Percentiles rank a stretch among this genome's conserved stretches.
Evolutionary conservation across 2,888 invertebrate species (phyloP).

Genomic region (Sesia apiformis): DNA sequence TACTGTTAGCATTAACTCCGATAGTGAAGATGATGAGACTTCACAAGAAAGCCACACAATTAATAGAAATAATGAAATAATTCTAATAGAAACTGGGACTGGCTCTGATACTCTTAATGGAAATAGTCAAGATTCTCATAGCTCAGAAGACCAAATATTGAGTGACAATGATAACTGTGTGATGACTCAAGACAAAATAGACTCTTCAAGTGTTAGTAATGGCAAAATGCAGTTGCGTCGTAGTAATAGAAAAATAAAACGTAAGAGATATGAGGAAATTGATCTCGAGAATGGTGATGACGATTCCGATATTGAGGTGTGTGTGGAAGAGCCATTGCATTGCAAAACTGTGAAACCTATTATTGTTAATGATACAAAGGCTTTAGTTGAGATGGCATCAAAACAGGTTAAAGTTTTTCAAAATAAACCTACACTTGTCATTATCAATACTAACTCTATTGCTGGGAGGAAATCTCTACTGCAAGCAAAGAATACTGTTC

Average conservation of each 20-base stretch:
- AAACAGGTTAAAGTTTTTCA: constrained; percentile 47
- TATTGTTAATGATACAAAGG: constrained; percentile 82
- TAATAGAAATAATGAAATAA: constrained; percentile 28
- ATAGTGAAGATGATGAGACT: constrained; percentile 40
- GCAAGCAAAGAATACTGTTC: constrained; percentile 32
- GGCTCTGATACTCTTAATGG: constrained; percentile 31
- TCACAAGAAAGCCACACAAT: constrained; percentile 28
- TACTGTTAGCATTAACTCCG: constrained; percentile 54
- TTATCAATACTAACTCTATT: constrained; percentile 85
- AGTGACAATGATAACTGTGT: constrained; percentile 61
- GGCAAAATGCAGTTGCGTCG: constrained; percentile 34
- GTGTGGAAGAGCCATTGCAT: constrained; percentile 71
- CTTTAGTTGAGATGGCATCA: constrained; percentile 80
- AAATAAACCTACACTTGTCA: constrained; percentile 77
- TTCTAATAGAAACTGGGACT: constrained; percentile 31
- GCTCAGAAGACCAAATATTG: constrained; percentile 35
- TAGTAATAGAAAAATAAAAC: constrained; percentile 58
- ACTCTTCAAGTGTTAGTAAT: constrained; percentile 16
- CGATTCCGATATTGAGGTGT: constrained; percentile 78
- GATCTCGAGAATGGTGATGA: constrained; percentile 69
- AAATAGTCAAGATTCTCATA: constrained; percentile 18
- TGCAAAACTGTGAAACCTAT: constrained; percentile 50
- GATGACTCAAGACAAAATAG: constrained; percentile 34
- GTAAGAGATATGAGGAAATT: constrained; percentile 70
- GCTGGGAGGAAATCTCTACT: constrained; percentile 77